A percentile compares a stretch with the other conserved stretches of the same genome.
These are phyloP conservation scores for Dasyurus viverrinus DNA, from an alignment of 2,113 vertebrate genomes.

Conservation along the genomic window DNA sequence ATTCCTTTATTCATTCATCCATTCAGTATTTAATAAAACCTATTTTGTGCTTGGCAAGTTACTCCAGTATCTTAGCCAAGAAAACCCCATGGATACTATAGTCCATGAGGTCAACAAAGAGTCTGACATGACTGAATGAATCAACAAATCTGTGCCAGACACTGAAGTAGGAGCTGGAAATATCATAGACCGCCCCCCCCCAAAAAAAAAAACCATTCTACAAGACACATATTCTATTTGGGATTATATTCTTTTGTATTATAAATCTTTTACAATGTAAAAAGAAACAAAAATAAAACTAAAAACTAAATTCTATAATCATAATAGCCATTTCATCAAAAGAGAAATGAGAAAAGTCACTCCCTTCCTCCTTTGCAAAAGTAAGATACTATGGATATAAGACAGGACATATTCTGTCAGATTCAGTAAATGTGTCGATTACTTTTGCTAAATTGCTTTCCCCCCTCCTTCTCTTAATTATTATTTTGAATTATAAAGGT, in stretches of 20 bases:
- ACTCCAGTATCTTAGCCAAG: no score
- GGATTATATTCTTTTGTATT: neutral
- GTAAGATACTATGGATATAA: no score
- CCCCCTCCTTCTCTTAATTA: neutral
- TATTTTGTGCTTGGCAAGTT: neutral
- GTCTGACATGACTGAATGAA: neutral
- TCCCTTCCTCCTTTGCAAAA: neutral
- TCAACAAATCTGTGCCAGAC: neutral
- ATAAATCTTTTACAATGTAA: neutral
- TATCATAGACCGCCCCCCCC: neutral
- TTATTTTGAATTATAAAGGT: neutral
- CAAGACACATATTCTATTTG: neutral
- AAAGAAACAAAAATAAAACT: neutral
- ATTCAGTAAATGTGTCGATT: neutral
- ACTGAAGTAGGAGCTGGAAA: neutral
- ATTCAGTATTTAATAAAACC: neutral
- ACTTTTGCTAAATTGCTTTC: neutral
- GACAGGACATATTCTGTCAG: neutral
- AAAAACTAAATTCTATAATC: neutral
- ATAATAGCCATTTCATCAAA: neutral
- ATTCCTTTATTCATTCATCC: no score
- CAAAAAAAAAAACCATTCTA: neutral
- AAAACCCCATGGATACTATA: neutral
- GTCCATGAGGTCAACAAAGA: neutral
- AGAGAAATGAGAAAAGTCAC: neutral